These are phyloP conservation scores for Cichladusa arquata DNA, from an alignment of 2,113 vertebrate species.

Conservation along the genomic window DNA sequence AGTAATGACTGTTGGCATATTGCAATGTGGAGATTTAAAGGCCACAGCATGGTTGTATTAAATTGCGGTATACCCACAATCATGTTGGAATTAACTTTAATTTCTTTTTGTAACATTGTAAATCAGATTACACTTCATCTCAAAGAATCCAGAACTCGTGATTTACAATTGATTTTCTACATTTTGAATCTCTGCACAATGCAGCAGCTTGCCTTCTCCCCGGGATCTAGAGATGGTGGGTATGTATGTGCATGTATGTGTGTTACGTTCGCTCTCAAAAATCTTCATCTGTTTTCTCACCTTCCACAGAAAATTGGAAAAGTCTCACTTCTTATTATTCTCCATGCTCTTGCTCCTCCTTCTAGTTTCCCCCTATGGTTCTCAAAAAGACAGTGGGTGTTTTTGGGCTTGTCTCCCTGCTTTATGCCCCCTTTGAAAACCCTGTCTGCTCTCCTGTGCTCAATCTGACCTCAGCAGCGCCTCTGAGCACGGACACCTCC, in stretches of 20 bases:
- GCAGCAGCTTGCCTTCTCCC: constrained; percentile 42
- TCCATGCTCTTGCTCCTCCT: background rate
- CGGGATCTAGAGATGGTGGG: background rate
- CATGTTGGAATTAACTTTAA: constrained; percentile 43
- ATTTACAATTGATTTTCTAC: constrained; percentile 32
- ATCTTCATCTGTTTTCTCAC: background rate
- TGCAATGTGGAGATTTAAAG: constrained; percentile 55
- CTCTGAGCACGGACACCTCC: background rate
- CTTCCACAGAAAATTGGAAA: background rate
- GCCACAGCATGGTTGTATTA: constrained; percentile 63
- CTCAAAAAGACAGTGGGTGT: background rate
- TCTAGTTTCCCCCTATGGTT: background rate
- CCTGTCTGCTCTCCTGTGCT: background rate
- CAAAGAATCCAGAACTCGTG: constrained; percentile 12
- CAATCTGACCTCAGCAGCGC: background rate
- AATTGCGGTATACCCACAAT: constrained; percentile 44
- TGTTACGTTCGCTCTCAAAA: background rate
- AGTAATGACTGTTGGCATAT: constrained; percentile 45
- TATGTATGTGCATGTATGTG: background rate
- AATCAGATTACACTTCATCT: constrained; percentile 44
- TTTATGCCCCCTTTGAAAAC: background rate
- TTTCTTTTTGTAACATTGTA: constrained; percentile 57
- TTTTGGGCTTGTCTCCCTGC: background rate
- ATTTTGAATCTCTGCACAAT: constrained; percentile 14
- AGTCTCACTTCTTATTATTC: background rate